Conservation (phyloP, 2,113 vertebrate species). For the Barbus barbus region DNA sequence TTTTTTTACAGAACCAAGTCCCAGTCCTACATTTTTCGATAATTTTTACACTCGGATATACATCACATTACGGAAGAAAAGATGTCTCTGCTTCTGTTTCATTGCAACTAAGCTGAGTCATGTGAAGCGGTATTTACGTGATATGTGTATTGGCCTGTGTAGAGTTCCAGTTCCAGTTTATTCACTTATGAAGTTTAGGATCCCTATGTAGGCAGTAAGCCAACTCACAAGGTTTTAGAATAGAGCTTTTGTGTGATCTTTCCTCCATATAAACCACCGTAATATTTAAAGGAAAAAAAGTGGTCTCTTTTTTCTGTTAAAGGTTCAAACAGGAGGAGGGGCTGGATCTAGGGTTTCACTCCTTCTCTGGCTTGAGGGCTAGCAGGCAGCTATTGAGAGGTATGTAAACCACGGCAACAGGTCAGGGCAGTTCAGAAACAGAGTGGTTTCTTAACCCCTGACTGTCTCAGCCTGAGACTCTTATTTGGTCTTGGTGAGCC, state of each 20-base stretch:
- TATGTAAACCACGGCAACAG: slow-evolving; percentile 66
- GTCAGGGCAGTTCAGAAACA: slow-evolving; percentile 51
- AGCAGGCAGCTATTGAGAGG: slow-evolving; percentile 63
- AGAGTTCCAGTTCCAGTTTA: neutral
- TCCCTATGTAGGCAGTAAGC: neutral
- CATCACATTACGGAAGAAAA: neutral
- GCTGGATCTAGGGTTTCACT: slow-evolving; percentile 71
- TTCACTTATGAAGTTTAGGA: neutral
- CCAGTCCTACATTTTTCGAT: no score
- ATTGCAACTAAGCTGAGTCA: neutral
- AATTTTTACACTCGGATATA: no score
- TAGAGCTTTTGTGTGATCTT: neutral
- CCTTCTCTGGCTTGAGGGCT: slow-evolving; percentile 64
- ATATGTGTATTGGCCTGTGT: neutral
- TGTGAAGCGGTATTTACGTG: neutral
- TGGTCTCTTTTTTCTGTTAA: slow-evolving; percentile 74
- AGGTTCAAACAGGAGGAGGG: slow-evolving; percentile 63
- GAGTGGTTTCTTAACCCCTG: slow-evolving; percentile 54
- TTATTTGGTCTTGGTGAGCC: neutral
- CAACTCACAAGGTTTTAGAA: neutral
- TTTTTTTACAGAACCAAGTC: no score
- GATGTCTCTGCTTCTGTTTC: neutral
- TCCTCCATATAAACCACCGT: slow-evolving; percentile 70
- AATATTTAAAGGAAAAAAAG: slow-evolving; percentile 81
- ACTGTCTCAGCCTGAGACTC: slow-evolving; percentile 35